Base-by-base conservation (phyloP, 1,140 invertebrate genomes). In the Caerostris darwini region DNA sequence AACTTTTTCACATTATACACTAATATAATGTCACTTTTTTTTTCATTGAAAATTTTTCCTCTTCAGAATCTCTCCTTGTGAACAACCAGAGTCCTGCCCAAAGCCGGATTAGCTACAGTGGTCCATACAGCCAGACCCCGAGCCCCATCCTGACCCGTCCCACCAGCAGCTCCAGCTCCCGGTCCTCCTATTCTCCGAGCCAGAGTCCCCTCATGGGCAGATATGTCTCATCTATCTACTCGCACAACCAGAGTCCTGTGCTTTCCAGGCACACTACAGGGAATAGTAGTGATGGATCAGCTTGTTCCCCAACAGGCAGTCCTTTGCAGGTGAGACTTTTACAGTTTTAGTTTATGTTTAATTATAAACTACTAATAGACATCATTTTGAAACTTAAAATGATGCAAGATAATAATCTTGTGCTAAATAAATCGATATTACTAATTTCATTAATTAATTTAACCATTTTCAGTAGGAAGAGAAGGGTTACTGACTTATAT, bases 191-290 rank as follows among this genome's bases (percentile, higher is more conserved):
- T 95, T 98, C 97, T 94, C 98, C 98, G 50, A 98, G 97, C 91
- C 98, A 98, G 95, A 98, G 97, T 95, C 98, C 98, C 3, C 97
- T 98, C 8, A 98, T 95, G 57, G 94, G 95, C 6, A 93, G 95
- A 59, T 94, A 94, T 85, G 90, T 92, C 34, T 95, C 95, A 17
- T 88, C 93, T 8, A 53, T 91, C 19, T 95, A 95, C 58, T 94
- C 94, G 8, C 94, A 94, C 50, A 95, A 90, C n/a, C 94, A 95
- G 64, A 95, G 95, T 56, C 95, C 95, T 56, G 94, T 95, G 50
- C 94, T 95, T 1, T 93, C 87, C 17, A 58, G 95, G 12, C 95
- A 95, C 67, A 90, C 94, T 5, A 77, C 94, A 50, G 94, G 94
- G 53, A 94, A 94, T 50, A 95, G 94, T 64, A 95, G 94, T 57